Evolutionary conservation across 2,797 vertebrate species (phyloP), one percentile per base, ranked within the genome.

Genomic region (Thripadectes ignobilis): DNA sequence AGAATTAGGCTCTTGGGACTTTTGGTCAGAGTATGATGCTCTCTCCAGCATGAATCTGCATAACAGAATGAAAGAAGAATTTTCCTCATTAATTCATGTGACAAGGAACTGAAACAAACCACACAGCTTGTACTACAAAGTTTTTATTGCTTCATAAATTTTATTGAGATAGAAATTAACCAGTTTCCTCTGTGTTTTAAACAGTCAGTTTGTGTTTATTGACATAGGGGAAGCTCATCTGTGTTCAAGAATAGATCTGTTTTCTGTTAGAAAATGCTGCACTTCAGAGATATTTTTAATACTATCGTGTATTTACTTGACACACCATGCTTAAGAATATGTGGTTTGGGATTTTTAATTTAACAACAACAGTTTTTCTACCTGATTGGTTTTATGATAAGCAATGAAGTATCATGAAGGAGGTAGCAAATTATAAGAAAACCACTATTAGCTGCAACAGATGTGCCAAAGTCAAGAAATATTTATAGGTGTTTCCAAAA

Each of bases 101-200:
- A 77, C 68, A 93, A 72, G 89, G 75, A 96, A 93, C 43, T 85
- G 74, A 97, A 92, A 63, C 74, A 94, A 95, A 93, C 81, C 84
- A 89, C 81, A 83, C 63, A 87, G 80, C 63, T 85, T 91, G 81
- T 96, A 93, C 58, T 80, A 69, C 78, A 58, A 51, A 93, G 39
- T 68, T 89, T 95, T 95, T 94, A 94, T 93, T 92, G 91, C 81
- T 94, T 95, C 91, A 92, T 94, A 89, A 91, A 96, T 96, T 96
- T 96, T 94, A 91, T 91, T 94, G 91, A 92, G 75, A 89, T 91
- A 88, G 85, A 96, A 94, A 96, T 96, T 75, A 96, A 85, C 78
- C 72, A 57, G 30, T 93, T 96, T 96, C 68, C 75, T 93, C 91
- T 81, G 46, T 89, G 78, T 88, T 95, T 94, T 82, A 87, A 94